A percentile compares a stretch with the other conserved stretches of the same genome.
phyloP scores from a whole-genome alignment of 2,113 vertebrate species.

The Limnothrissa miodon region DNA sequence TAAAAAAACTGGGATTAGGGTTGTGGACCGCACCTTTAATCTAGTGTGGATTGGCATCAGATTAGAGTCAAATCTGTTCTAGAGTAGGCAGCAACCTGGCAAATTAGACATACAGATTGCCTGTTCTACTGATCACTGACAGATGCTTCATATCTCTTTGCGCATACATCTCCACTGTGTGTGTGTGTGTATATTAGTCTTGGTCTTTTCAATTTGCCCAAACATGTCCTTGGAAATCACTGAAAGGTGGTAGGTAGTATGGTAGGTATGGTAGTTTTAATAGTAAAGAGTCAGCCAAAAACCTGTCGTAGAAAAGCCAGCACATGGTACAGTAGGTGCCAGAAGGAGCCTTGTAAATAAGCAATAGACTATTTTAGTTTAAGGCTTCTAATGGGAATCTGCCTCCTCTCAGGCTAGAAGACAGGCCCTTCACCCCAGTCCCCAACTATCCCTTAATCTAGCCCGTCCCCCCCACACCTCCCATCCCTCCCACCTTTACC shows the following conservation, averaged over 20 bases:
- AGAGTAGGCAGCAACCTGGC: not conserved
- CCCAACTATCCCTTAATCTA: not conserved
- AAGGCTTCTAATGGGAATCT: not conserved
- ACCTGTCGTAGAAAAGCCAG: conserved; percentile 1
- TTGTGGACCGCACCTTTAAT: not conserved
- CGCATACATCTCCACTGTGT: not conserved
- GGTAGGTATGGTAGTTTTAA: not conserved
- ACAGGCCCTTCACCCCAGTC: not conserved
- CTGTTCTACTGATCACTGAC: not conserved
- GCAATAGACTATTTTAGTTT: not conserved
- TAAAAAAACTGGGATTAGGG: not conserved
- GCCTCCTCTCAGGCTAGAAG: not conserved
- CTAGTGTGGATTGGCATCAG: not conserved
- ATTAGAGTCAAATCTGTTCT: not conserved
- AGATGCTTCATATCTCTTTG: not conserved
- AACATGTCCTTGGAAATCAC: conserved; percentile 5
- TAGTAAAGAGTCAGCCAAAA: not conserved
- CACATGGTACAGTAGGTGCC: not conserved
- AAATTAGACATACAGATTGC: not conserved
- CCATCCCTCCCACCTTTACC: not conserved
- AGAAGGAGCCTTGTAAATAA: not conserved
- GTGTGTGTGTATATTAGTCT: not conserved
- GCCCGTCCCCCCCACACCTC: not conserved
- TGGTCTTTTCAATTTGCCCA: not conserved
- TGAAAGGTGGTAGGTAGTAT: too few species aligned